Percentiles rank a stretch among this genome's conserved stretches.
These are phyloP conservation scores for Strongylocentrotus purpuratus DNA, from an alignment of 35 echinoderm and acorn worm genomes.

Conservation along the genomic window DNA sequence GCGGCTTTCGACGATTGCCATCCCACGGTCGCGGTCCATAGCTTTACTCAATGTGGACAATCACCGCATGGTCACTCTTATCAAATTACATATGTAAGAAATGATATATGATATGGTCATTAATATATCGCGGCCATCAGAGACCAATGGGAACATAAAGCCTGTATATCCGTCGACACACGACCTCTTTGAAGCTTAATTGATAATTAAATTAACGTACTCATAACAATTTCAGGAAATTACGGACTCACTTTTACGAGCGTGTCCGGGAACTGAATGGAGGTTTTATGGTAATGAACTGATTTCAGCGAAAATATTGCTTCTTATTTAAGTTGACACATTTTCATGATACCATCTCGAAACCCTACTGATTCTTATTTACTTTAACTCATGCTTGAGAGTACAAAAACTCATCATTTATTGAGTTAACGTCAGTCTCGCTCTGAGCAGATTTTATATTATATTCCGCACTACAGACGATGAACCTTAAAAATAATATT, in stretches of 20 bases:
- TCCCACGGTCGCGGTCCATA: neutral
- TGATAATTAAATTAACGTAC: neutral
- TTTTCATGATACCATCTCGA: neutral
- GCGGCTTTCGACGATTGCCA: too few species aligned
- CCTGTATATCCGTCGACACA: neutral
- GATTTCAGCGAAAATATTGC: neutral
- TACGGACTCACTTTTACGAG: neutral
- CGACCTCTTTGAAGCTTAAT: neutral
- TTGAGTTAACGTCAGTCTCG: too few species aligned
- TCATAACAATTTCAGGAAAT: neutral
- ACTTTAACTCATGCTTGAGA: too few species aligned
- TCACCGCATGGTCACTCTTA: neutral
- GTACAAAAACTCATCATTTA: too few species aligned
- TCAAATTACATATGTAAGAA: neutral
- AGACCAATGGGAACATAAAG: neutral
- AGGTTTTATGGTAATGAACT: neutral
- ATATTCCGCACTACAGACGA: too few species aligned
- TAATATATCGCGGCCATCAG: neutral
- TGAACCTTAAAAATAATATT: too few species aligned
- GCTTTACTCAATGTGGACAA: neutral
- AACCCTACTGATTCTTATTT: too few species aligned
- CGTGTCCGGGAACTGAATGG: neutral
- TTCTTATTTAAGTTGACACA: neutral
- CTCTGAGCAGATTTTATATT: too few species aligned
- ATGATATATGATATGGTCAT: constrained; percentile 13